Evolutionary conservation across 2,888 invertebrate genomes (phyloP), one percentile per base, ranked within the genome.

Genomic region (Salticus scenicus): DNA sequence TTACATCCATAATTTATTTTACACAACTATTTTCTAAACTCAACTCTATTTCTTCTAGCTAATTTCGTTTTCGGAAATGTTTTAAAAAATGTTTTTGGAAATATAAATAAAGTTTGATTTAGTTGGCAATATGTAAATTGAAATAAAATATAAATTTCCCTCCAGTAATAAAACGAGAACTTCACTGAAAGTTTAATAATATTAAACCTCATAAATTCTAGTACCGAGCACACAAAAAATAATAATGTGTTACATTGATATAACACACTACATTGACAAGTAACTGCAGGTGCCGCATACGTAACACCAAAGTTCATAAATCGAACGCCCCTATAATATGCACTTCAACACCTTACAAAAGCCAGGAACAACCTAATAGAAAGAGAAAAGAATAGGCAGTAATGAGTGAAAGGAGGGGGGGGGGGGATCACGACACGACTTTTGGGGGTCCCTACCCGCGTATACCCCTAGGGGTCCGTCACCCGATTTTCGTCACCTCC

Each of bases 371-470:
- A 72, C 76, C 76, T 76, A 83, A 83, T 72, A 66, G 63, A 77
- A 72, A 66, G 67, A 47, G 66, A 73, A 84, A 77, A 84, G 83
- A 84, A 84, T 84, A 76, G 57, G 51, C 28, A 41, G 31, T 84
- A 84, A 84, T 84, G 83, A 84, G 83, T 70, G 51, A 74, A 41
- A 64, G 33, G 63, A 37, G 51, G 57, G 72, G 14, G 37, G 33
- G 63, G 20, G 51, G 57, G 72, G 14, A 69, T 51, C 70, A 51
- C 69, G 20, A 70, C 70, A 24, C 30, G 69, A 69, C 70, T 63
- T 70, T 69, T 42, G 57, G 74, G 80, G 75, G 69, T n/a, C 57
- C 24, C 12, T 10, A 30, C 42, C 70, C 69, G 5, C 20, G 70
- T 12, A 37, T 63, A 24, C 57, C 63, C 64, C 28, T 5, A 17